Base-by-base conservation (phyloP, 35 echinoderm and acorn worm genomes). In the Holothuria glaberrima region DNA sequence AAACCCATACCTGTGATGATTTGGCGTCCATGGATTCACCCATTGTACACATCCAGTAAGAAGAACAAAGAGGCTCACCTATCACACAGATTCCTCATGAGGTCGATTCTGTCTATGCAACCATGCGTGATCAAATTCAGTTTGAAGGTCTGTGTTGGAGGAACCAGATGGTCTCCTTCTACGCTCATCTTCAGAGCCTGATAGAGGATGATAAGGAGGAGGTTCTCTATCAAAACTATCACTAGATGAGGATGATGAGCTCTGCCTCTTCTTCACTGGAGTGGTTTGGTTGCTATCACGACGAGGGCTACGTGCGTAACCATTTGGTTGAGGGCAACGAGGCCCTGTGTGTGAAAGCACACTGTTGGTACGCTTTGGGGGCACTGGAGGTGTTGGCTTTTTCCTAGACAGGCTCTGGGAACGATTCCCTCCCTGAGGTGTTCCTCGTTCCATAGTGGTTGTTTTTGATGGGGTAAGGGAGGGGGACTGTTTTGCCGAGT, bases 381-480 rank as follows among this genome's bases (percentile, higher is more conserved):
- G 79, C 38, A 82, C 79, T 18, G 79, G 79, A 29, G 79, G 79
- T 18, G 31, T 12, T 0, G 34, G 71, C 38, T 82, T 82, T 22
- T 24, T 58, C 48, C 79, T 82, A 82, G 48, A 82, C 79, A 60
- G 79, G 79, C 79, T 82, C 79, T 60, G 79, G 79, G 79, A 26
- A 82, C 6, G 79, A 60, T 26, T 82, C 48, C 18, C 46, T 19
- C 79, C 57, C 48, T 57, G 79, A 17, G 79, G 79, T 21, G 48
- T 82, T 30, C 48, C 79, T 60, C 57, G 79, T 58, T 82, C 79
- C 79, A 82, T 22, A 60, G 57, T 82, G 46, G 79, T 7, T 9
- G 46, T 50, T 26, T 60, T 82, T 82, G 79, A 82, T 44, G 20
- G 79, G 79, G 79, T 82, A 82, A 12, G 79, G 79, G 79, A 59